Conservation (phyloP, 2,888 invertebrate species). For the Zhengitettix transpicula region DNA sequence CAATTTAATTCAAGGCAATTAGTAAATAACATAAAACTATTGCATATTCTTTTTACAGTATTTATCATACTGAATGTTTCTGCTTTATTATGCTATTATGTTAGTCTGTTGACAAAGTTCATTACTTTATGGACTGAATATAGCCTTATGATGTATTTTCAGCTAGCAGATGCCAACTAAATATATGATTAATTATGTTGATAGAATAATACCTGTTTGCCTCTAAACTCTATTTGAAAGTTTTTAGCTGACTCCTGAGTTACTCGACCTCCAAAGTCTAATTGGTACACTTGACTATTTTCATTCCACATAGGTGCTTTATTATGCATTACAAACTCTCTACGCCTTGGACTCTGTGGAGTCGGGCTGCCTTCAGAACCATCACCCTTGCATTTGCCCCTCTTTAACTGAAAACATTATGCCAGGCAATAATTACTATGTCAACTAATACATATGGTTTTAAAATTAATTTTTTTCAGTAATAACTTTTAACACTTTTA, state of each 20-base stretch:
- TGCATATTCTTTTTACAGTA: no score
- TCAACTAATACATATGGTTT: no score
- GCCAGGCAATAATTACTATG: neutral
- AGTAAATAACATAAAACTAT: no score
- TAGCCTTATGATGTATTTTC: no score
- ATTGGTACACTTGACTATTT: conserved; percentile 94
- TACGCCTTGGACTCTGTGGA: conserved; percentile 27
- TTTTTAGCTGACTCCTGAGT: conserved; percentile 99
- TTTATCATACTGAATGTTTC: no score
- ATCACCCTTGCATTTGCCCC: conserved; percentile 38
- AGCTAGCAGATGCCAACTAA: no score
- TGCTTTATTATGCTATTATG: no score
- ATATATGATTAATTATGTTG: neutral
- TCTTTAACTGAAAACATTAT: conserved; percentile 44
- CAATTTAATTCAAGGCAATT: no score
- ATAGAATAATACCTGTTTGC: conserved; percentile 64
- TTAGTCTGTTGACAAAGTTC: no score
- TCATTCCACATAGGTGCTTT: conserved; percentile 99
- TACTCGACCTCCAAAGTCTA: conserved; percentile 97
- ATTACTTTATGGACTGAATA: no score
- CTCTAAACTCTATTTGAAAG: conserved; percentile 94
- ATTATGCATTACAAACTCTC: conserved; percentile 91
- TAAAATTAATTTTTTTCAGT: no score
- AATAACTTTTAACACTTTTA: no score
- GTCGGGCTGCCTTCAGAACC: conserved; percentile 2